Evolutionary conservation across 2,888 invertebrate species (phyloP), one percentile per base, ranked within the genome.

Genomic region (Habroteleia sp.): DNA sequence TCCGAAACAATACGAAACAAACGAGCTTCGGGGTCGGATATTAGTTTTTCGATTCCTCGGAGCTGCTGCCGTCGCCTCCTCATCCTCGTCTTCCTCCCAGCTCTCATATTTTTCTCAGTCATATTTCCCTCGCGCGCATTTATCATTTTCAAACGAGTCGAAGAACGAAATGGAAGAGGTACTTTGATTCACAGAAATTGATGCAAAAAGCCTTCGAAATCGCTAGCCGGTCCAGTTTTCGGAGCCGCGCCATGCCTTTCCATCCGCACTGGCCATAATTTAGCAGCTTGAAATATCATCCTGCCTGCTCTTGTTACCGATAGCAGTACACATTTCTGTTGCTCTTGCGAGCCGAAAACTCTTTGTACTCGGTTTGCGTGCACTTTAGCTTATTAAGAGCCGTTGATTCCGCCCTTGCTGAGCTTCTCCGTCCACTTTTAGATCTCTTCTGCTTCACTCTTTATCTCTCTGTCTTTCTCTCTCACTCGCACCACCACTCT

Each of bases 1-100:
- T 80, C 85, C 86, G 83, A 88, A 88, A 88, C 88, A 88, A 88
- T 88, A 81, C 87, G 85, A 88, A 88, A 88, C 87, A 88, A 88
- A 88, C 87, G 87, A 85, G 84, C 85, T 80, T 80, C 83, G 81
- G 83, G 83, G 84, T 82, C 87, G 88, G 88, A 88, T 88, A 88
- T 88, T 88, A 88, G 87, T 88, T 88, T 88, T 88, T 87, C 87
- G 87, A 86, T 87, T 87, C 78, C 77, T 83, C 82, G 81, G 81
- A 25, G 76, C 76, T 78, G 71, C 72, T 65, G 63, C 76, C 79
- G 63, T 73, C 69, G 60, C 65, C 69, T 63, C 71, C 76, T 62
- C 60, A 44, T 69, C 69, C 66, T 62, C 37, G 33, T 48, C 63
- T 56, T 68, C 60, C 29, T 42, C 60, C 72, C 37, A 44, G 74